A percentile compares a stretch with the other conserved stretches of the same genome.
Evolutionary conservation across 2,113 vertebrate species (phyloP).

Genomic region (Osmerus mordax): DNA sequence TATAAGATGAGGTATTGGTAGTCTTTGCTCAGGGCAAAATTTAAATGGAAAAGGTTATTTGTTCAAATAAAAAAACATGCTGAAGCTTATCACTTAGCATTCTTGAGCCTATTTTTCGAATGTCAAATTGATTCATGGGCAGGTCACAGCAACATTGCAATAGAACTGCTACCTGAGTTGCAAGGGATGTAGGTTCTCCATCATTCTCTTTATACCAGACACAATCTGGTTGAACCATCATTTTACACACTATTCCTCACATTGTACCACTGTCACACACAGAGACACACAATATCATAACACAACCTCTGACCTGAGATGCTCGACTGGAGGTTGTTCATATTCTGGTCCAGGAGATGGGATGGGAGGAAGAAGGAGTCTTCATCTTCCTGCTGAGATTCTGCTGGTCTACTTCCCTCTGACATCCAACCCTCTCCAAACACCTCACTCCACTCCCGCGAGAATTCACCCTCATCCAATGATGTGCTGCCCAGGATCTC

Average conservation of each 20-base stretch:
- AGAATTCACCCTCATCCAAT: constrained; percentile 82
- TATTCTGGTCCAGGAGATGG: constrained; percentile 88
- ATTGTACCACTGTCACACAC: background rate
- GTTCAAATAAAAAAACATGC: too few species aligned
- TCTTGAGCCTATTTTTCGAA: too few species aligned
- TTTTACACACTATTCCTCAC: background rate
- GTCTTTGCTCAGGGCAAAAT: too few species aligned
- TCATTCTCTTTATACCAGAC: background rate
- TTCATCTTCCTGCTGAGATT: constrained; percentile 56
- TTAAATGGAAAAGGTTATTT: too few species aligned
- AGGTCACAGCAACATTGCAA: too few species aligned
- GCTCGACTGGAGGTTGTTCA: constrained; percentile 78
- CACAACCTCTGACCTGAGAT: constrained; percentile 68
- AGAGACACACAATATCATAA: background rate
- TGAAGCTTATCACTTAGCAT: too few species aligned
- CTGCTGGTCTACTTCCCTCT: constrained; percentile 42
- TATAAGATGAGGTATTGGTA: too few species aligned
- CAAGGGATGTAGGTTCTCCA: background rate
- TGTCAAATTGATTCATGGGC: too few species aligned
- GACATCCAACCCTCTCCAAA: constrained; percentile 71
- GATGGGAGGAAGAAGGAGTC: constrained; percentile 86
- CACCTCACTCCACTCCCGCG: constrained; percentile 84
- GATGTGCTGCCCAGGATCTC: constrained; percentile 84
- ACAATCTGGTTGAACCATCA: background rate
- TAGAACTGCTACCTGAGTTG: too few species aligned